These are phyloP conservation scores for Drosophila rhopaloa DNA, from an alignment of 1,140 invertebrate genomes.

Conservation along the genomic window DNA sequence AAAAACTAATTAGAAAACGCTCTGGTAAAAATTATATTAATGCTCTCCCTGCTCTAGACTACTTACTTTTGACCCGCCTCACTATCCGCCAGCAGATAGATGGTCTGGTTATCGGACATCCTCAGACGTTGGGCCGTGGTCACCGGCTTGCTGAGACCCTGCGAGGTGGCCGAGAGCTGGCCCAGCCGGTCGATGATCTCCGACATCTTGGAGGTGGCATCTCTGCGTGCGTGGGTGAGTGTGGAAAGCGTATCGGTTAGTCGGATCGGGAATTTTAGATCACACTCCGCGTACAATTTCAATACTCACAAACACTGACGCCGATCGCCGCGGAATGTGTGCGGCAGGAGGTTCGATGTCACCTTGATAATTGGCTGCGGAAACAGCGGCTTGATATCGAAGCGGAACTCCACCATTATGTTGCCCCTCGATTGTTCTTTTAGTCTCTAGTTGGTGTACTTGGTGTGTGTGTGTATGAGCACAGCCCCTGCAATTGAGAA, in stretches of 20 bases:
- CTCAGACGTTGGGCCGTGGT: slow-evolving; percentile 89
- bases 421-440: slow-evolving; percentile 15
- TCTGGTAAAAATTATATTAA: no score
- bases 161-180: slow-evolving; percentile 89
- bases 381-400: slow-evolving; percentile 87
- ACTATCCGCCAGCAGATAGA: slow-evolving; percentile 89
- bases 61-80: slow-evolving; percentile 87
- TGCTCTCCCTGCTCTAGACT: not conserved
- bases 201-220: slow-evolving; percentile 87
- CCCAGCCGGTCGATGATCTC: slow-evolving; percentile 89
- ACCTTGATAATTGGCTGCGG: slow-evolving; percentile 87
- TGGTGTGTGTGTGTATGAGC: not conserved
- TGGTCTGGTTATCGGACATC: slow-evolving; percentile 88
- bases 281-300: slow-evolving; percentile 66
- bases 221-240: slow-evolving; percentile 84
- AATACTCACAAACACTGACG: slow-evolving; percentile 86
- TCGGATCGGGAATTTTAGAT: slow-evolving; percentile 20
- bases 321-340: slow-evolving; percentile 87
- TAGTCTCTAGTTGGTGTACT: not conserved
- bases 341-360: slow-evolving; percentile 86
- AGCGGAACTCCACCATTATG: slow-evolving; percentile 87
- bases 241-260: slow-evolving; percentile 68
- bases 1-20: no score
- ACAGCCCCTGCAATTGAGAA: slow-evolving; percentile 46
- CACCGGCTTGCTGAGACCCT: slow-evolving; percentile 89